Evolutionary conservation across 92 coral and sea anemone species (phyloP), one percentile per base, ranked within the genome.

Genomic region (Blastomussa wellsi): DNA sequence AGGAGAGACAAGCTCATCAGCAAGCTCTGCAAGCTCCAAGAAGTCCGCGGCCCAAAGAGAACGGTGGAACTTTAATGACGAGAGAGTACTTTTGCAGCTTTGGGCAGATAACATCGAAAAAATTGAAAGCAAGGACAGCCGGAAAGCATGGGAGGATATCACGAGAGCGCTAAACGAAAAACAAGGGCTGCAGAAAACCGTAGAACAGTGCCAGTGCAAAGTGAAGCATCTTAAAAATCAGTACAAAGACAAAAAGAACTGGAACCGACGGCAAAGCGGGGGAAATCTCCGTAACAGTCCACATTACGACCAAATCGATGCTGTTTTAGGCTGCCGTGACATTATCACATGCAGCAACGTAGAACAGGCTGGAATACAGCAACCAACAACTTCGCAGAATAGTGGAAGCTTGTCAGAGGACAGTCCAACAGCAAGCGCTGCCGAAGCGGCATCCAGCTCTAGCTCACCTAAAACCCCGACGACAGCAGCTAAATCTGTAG

Each of bases 151-250:
- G 76, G 76, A 72, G 26, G 76, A 72, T 14, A 41, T 72, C 26
- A 35, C 48, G 11, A 72, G 49, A 22, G 35, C 35, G 48, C 47
- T 72, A 11, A 72, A 72, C 48, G 76, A 72, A 72, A 72, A n/a
- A 31, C 44, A 36, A 31, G 51, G 51, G 5, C 47, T 72, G 28
- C 7, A 72, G 48, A 72, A 72, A 41, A 36, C 47, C 35, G 76
- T 72, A 4, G 76, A 72, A 5, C 83, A 79, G 42, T 79, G 83
- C 72, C 83, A 79, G 48, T 36, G 83, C 36, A 79, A 79, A 60
- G 72, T 79, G 15, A 79, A 79, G 49, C 83, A 79, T 47, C 37
- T 79, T 35, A 79, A 79, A 36, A 57, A 29, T 12, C 83, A n/a
- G 39, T 57, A 53, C 39, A 55, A 57, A 55, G 83, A 79, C 10